These are phyloP conservation scores for Petrocephalus schoutedeni DNA, from an alignment of 2,797 vertebrate species.

Conservation along the genomic window DNA sequence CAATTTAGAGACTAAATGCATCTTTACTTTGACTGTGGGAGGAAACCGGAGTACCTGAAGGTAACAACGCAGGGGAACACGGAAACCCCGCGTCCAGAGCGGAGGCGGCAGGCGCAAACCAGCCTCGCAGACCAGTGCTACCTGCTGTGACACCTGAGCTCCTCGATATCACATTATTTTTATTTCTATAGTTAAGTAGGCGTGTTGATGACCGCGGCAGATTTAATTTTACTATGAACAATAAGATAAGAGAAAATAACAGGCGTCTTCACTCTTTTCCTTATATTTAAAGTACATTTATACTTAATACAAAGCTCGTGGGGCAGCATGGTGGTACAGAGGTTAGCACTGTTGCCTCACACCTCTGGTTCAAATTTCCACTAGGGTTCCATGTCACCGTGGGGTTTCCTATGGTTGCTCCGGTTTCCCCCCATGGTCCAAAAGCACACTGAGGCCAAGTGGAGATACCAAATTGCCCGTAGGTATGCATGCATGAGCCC, in stretches of 20 bases:
- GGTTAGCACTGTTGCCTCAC: too few relatives aligned
- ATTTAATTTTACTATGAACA: background rate
- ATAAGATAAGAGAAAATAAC: background rate
- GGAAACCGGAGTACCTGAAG: background rate
- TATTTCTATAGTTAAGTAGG: background rate
- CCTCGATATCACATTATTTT: background rate
- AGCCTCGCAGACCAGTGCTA: background rate
- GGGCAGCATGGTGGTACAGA: too few relatives aligned
- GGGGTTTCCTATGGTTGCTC: too few relatives aligned
- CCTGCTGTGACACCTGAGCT: background rate
- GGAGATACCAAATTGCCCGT: too few relatives aligned
- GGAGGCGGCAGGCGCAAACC: background rate
- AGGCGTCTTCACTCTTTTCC: background rate
- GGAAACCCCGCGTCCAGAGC: background rate
- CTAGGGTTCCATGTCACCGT: too few relatives aligned
- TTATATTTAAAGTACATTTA: background rate
- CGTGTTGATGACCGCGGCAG: background rate
- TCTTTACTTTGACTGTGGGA: background rate
- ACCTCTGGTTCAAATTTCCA: too few relatives aligned
- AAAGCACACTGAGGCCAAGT: too few relatives aligned
- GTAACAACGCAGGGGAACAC: background rate
- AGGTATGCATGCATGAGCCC: too few relatives aligned
- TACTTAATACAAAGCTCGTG: background rate
- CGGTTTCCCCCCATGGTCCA: too few relatives aligned
- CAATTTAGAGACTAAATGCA: slow-evolving; percentile 4